Evolutionary conservation across 1,140 invertebrate species (phyloP), one percentile per base, ranked within the genome.

Genomic region (Grapholita molesta): DNA sequence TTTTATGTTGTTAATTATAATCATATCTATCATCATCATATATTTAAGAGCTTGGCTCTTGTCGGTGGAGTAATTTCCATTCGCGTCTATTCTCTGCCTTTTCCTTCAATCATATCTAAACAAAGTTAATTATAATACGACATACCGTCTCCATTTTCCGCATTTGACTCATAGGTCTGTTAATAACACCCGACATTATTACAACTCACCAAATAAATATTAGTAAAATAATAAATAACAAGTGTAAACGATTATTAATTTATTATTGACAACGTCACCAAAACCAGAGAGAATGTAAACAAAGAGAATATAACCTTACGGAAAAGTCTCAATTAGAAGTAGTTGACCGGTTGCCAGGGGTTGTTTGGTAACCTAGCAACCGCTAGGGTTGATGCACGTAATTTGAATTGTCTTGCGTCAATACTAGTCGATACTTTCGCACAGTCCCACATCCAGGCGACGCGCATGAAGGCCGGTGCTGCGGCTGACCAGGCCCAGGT

Each of bases 91-190:
- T n/a, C 5, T 48, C 5, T 0, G 5, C 38, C 11, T 5, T 6
- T 9, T 8, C 21, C 21, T 52, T 6, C 15, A 52, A 18, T 18
- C 15, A 48, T 15, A 21, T 7, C 7, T 12, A 33, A 42, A 24
- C n/a, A 23, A 42, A 11, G 4, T 48, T 3, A 66, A 42, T 38
- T 70, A 23, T 67, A n/a, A 55, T 8, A 28, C 32, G 35, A 77
- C 80, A 74, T 72, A 89, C 87, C 28, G 84, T 77, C 67, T 89
- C 87, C 8, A 89, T 57, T 66, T 86, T 89, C 61, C 83, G 72
- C 80, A 86, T 86, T 32, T 80, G 82, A 65, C 87, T 89, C 83
- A 89, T 77, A 0, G 87, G 87, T 15, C 84, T 78, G n/a, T 76
- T 61, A 30, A 61, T 87, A 6, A 82, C 57, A 55, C 76, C 76